Base-by-base conservation (phyloP, 2,797 vertebrate species). In the Orestias chungarensis region DNA sequence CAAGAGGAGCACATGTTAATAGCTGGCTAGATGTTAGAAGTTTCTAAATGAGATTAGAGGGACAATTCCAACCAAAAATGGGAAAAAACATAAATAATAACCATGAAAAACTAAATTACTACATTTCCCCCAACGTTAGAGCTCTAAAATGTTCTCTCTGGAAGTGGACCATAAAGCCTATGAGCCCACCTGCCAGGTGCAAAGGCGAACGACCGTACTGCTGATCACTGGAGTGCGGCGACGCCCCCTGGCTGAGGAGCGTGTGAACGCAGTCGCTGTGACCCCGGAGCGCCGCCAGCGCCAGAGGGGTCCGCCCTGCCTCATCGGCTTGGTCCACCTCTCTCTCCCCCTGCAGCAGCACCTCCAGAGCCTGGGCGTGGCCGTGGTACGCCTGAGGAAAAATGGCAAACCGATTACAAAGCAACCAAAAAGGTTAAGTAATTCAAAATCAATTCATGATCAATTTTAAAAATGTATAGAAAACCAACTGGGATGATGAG, bases 361-460 rank as follows among this genome's bases (percentile, higher is more conserved):
- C 96, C 87, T 99, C 96, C 91, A 99, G 84, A n/a, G 97, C 97
- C 88, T 97, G 96, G 8, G 96, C 95, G 49, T 99, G 97, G 74
- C 98, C 97, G 0, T 99, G 96, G 76, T 98, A 99, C 1, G 98
- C 97, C 98, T 99, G 87, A 42, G 47, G 2, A 42, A 6, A 47
- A 0, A 65, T n/a, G n/a, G n/a, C n/a, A n/a, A n/a, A n/a, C n/a
- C n/a, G n/a, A n/a, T 18, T 46, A 46, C 44, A 46, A 46, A 46
- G 17, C 15, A 15, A 46, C 15, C 17, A 17, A 18, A 46, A 46
- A 46, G 44, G 44, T 46, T 18, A 20, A 4, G n/a, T n/a, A n/a
- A n/a, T n/a, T n/a, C n/a, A n/a, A n/a, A 46, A 46, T 46, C 17
- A 46, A 11, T 5, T 46, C 6, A 43, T 43, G 3, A 12, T 31